phyloP scores from a whole-genome alignment of 2,888 invertebrate genomes.

The Hybos culiciformis region DNA sequence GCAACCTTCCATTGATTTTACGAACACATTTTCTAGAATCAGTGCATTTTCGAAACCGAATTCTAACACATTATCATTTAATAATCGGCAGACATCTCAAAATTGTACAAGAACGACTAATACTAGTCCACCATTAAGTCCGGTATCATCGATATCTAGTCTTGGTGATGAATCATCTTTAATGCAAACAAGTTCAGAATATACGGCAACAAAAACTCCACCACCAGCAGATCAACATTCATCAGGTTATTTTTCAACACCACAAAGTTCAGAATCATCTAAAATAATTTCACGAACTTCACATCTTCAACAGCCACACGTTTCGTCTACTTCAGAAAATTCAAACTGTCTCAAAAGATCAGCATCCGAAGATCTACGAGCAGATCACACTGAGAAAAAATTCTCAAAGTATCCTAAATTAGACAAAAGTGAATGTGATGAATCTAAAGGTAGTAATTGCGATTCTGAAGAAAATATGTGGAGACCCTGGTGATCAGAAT shows the following conservation, averaged over 20 bases:
- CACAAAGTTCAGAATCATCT: conserved; percentile 45
- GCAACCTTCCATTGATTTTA: conserved; percentile 14
- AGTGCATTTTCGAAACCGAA: conserved; percentile 39
- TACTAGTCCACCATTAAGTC: conserved; percentile 56
- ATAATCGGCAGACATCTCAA: conserved; percentile 8
- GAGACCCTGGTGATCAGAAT: conserved; percentile 43
- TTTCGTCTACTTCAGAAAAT: conserved; percentile 41
- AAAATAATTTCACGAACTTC: conserved; percentile 36
- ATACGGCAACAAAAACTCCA: conserved; percentile 42
- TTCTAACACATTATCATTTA: conserved; percentile 2
- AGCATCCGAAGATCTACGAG: conserved; percentile 20
- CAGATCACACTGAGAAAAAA: conserved; percentile 21
- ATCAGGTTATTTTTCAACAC: conserved; percentile 36
- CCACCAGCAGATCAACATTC: conserved; percentile 27
- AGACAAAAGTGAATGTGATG: conserved; percentile 10
- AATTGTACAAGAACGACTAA: conserved; percentile 17
- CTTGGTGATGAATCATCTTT: conserved; percentile 45
- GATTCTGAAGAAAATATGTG: conserved; percentile 35
- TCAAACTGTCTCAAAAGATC: conserved; percentile 14
- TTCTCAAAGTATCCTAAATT: conserved; percentile 14
- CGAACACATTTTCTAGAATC: conserved; percentile 21
- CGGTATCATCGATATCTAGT: conserved; percentile 54
- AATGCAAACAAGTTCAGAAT: conserved; percentile 37
- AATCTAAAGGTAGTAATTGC: conserved; percentile 16
- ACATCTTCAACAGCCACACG: conserved; percentile 39